phyloP scores from a whole-genome alignment of 2,797 vertebrate genomes.

The Monodelphis domestica region DNA sequence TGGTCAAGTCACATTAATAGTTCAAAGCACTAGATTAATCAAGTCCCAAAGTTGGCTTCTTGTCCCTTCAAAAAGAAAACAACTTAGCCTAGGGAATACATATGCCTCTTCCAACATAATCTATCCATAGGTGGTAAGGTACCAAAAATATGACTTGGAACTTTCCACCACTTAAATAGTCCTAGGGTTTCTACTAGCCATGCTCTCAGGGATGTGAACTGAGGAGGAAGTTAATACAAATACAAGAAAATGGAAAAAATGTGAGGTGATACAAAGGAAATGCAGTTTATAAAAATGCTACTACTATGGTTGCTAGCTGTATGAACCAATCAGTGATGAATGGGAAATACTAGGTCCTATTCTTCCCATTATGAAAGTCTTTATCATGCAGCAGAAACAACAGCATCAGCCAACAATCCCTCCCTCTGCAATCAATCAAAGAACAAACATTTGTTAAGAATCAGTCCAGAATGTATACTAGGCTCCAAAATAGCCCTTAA shows the following conservation, averaged over 20 bases:
- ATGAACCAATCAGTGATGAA: neutral
- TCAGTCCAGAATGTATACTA: neutral
- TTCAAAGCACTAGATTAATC: neutral
- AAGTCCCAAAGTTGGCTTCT: neutral
- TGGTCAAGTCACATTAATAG: neutral
- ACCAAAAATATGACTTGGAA: neutral
- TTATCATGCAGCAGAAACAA: neutral
- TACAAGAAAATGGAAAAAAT: conserved; percentile 47
- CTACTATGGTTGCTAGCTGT: conserved; percentile 30
- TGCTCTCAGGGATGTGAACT: neutral
- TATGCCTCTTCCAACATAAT: neutral
- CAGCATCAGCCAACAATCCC: neutral
- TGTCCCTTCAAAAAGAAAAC: neutral
- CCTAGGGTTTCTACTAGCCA: neutral
- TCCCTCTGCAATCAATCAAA: neutral
- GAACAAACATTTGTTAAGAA: neutral
- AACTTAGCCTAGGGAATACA: neutral
- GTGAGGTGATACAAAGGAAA: neutral
- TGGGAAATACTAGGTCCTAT: neutral
- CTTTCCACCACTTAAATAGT: neutral
- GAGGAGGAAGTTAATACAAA: neutral
- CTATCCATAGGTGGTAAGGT: neutral
- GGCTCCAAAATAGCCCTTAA: neutral
- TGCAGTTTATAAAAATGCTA: conserved; percentile 4
- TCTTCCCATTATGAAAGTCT: neutral